phyloP scores from a whole-genome alignment of 1,140 invertebrate species.

The Eubasilissa regina region DNA sequence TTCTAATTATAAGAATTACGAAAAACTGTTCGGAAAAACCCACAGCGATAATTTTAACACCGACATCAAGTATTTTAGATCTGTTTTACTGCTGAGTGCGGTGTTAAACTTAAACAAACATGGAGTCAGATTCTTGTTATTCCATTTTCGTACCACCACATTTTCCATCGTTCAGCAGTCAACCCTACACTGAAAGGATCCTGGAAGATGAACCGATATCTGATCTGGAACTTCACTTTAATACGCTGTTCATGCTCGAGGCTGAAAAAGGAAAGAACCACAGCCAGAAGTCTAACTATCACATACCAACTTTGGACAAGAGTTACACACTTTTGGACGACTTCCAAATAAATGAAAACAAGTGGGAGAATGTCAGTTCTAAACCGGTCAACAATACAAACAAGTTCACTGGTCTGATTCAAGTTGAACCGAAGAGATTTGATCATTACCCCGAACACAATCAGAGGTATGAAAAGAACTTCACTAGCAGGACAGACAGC shows the following conservation, averaged over 20 bases:
- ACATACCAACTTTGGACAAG: constrained; percentile 18
- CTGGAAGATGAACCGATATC: constrained; percentile 53
- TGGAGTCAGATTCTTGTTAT: constrained; percentile 55
- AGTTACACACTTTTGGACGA: constrained; percentile 38
- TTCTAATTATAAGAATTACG: no score
- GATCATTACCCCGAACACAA: background rate
- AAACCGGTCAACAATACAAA: constrained; percentile 2
- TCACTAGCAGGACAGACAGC: constrained; percentile 44
- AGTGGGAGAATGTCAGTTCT: background rate
- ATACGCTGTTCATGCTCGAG: constrained; percentile 59
- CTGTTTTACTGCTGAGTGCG: no score
- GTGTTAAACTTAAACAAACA: background rate
- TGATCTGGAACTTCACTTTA: constrained; percentile 57
- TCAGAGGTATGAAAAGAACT: constrained; percentile 17
- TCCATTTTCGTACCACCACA: constrained; percentile 50
- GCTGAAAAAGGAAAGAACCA: constrained; percentile 51
- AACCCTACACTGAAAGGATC: constrained; percentile 30
- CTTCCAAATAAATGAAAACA: constrained; percentile 4
- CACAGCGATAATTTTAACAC: no score
- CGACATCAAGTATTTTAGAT: no score
- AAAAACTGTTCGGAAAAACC: no score
- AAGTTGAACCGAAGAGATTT: background rate
- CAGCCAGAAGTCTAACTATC: constrained; percentile 11
- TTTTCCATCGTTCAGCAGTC: constrained; percentile 38
- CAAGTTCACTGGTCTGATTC: background rate